Conservation (phyloP, 2,888 invertebrate genomes). For the Uropetala carovei region DNA sequence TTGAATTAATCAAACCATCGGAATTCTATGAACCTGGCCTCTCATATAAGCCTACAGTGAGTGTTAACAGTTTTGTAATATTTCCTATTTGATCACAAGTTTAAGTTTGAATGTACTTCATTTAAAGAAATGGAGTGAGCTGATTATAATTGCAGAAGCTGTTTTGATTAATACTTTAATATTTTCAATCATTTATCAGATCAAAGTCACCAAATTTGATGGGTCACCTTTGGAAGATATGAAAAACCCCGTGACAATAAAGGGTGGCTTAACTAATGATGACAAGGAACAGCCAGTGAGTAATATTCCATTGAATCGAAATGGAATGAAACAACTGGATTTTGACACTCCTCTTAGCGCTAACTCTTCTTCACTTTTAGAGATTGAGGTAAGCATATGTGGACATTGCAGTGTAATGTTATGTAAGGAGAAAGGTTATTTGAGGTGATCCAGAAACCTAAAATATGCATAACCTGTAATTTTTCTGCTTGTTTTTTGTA, state of each 20-base stretch:
- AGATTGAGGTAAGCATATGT: conserved; percentile 80
- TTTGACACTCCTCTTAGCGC: conserved; percentile 80
- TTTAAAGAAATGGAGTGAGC: too few relatives aligned
- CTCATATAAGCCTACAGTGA: conserved; percentile 88
- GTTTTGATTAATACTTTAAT: not conserved
- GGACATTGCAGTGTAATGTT: not conserved
- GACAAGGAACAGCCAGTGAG: conserved; percentile 78
- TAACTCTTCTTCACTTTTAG: conserved; percentile 80
- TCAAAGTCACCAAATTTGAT: conserved; percentile 85
- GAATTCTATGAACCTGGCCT: conserved; percentile 93
- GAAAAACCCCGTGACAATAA: conserved; percentile 78
- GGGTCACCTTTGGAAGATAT: conserved; percentile 81
- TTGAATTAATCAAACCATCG: conserved; percentile 87
- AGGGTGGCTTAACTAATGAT: conserved; percentile 80
- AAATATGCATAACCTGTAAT: not conserved
- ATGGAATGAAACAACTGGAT: conserved; percentile 81
- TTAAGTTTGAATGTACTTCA: not conserved
- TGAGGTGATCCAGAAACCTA: not conserved
- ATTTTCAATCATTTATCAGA: conserved; percentile 72
- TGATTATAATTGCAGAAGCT: not conserved
- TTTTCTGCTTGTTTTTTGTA: not conserved
- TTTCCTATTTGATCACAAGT: not conserved
- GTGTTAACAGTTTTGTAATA: conserved; percentile 70
- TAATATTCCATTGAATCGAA: conserved; percentile 78
- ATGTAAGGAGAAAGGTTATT: not conserved